Evolutionary conservation across 2,888 invertebrate genomes (phyloP), one percentile per base, ranked within the genome.

Genomic region (Eilema depressum): DNA sequence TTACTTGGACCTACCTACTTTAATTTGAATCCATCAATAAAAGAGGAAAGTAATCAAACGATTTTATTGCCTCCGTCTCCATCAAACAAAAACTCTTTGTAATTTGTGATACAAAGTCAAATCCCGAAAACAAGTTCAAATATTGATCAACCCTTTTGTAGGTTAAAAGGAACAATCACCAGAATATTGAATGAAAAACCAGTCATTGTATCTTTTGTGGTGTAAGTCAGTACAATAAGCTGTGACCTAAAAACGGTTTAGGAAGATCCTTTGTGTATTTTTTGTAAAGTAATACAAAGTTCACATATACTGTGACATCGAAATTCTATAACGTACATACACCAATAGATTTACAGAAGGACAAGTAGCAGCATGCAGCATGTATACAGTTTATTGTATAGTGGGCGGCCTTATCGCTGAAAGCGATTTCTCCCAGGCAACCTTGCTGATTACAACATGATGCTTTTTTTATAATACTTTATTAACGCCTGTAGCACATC

Each of bases 21-120:
- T 33, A 8, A 30, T 17, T 68, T 53, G 33, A 56, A 25, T 62
- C 26, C 28, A 47, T 61, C 53, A 62, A 68, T 25, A 23, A 7
- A 30, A 68, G n/a, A 60, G 64, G 25, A 41, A 75, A 78, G 68
- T 65, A 70, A 81, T 73, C 64, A 75, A 69, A 81, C 37, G 59
- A 47, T 30, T 75, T 56, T 71, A 75, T 70, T 67, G 69, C 68
- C 41, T 69, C 17, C 2, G 56, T 53, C 63, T 57, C 53, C 23
- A 68, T 60, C 63, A 68, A 75, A 75, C 63, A 63, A 73, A 79
- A 56, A 23, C 37, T 70, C 56, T 70, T 70, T 69, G 71, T 71
- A 73, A 79, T 73, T 41, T 69, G 26, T 8, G 63, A 71, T 63
- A 75, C 71, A 67, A 66, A 75, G 71, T 79, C 14, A 56, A 70